Evolutionary conservation across 2,888 invertebrate species (phyloP), one percentile per base, ranked within the genome.

Genomic region (Lordiphosa andalusiaca): DNA sequence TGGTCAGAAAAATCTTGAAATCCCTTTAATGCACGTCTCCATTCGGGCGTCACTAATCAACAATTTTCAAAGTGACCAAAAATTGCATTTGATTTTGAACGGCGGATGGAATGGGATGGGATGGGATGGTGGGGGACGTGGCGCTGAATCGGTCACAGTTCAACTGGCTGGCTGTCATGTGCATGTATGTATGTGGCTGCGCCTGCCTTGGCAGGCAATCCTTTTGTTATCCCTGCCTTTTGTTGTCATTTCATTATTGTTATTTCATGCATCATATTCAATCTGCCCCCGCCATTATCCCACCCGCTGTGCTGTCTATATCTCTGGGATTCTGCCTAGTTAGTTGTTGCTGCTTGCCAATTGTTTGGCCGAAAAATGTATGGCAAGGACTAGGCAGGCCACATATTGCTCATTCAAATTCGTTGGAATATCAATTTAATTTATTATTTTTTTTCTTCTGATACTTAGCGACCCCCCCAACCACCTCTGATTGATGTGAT

Each of bases 241-340:
- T 78, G 77, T 84, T 78, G 77, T 78, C 84, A 78, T 78, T 78
- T 78, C 82, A 78, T 78, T 84, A 78, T 78, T 78, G 77, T 78
- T 78, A 78, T 78, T 78, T 84, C 77, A 84, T 78, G 77, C 84
- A 78, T 78, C 82, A 77, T 73, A 81, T 84, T 73, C 65, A 81
- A 69, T 58, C 63, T 46, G 38, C 55, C 46, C 44, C 16, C n/a
- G 23, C 47, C 9, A 3, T 23, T 30, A 30, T 30, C 4, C 30
- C 30, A 6, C 41, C 10, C 38, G 12, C 30, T 6, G 10, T 5
- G 21, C 30, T 36, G 12, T 12, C 38, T 39, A 16, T 39, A 36
- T 33, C 25, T 47, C 7, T 44, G 9, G 9, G 7, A 12, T 39
- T 44, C 10, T 16, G 40, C 41, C 33, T 49, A 46, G 42, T 36